phyloP scores from a whole-genome alignment of 2,797 vertebrate species.

The Typhlichthys eigenmanni region DNA sequence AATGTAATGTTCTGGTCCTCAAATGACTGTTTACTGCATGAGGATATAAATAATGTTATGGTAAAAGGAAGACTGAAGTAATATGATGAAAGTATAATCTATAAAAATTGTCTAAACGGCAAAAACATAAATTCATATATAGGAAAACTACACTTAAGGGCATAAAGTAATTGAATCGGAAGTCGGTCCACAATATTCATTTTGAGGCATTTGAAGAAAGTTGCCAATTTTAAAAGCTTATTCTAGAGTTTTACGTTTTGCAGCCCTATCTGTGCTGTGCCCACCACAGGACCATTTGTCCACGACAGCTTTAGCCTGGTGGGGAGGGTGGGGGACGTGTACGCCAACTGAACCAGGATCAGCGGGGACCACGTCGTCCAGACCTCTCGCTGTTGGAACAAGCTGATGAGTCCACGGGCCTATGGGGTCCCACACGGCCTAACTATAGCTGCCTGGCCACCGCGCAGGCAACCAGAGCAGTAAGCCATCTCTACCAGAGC shows the following conservation, averaged over 20 bases:
- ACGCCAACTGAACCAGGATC: conserved; percentile 59
- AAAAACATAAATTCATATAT: too few relatives aligned
- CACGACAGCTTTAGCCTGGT: conserved; percentile 73
- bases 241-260: conserved; percentile 12
- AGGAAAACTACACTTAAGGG: too few relatives aligned
- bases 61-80: too few relatives aligned
- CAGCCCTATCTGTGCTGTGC: conserved; percentile 37
- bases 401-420: conserved; percentile 52
- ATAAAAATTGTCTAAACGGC: too few relatives aligned
- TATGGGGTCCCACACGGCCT: conserved; percentile 22
- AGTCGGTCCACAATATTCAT: too few relatives aligned
- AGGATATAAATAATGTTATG: too few relatives aligned
- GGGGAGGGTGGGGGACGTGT: conserved; percentile 50
- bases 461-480: conserved; percentile 35
- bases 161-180: too few relatives aligned
- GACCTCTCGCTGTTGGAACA: conserved; percentile 64
- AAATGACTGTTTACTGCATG: too few relatives aligned
- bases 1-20: too few relatives aligned
- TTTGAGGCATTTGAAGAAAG: too few relatives aligned
- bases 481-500: conserved; percentile 16
- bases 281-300: conserved; percentile 70
- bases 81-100: too few relatives aligned
- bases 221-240: too few relatives aligned
- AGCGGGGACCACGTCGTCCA: conserved; percentile 42
- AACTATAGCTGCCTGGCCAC: conserved; percentile 51